Conservation (phyloP, 2,888 invertebrate genomes). For the Sesamia inferens region DNA sequence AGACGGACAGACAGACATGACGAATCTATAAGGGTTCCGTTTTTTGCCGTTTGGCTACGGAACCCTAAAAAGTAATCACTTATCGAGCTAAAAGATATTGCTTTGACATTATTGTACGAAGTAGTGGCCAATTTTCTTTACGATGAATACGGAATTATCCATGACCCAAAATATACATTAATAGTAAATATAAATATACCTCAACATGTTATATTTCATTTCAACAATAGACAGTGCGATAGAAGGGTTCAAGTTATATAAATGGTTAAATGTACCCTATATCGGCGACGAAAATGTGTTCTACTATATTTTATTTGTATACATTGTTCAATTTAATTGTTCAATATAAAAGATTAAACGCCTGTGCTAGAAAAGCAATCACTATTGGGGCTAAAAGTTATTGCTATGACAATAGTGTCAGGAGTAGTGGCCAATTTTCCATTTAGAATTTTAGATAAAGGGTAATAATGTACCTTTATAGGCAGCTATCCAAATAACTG, state of each 20-base stretch:
- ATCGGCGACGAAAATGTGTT: too few species aligned
- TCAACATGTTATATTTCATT: conserved; percentile 29
- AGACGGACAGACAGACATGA: too few species aligned
- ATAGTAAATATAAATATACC: neutral
- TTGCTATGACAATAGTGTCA: conserved; percentile 50
- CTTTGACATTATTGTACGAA: conserved; percentile 44
- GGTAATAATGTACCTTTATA: conserved; percentile 10
- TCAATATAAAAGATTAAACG: conserved; percentile 5
- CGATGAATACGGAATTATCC: neutral
- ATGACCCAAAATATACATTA: conserved; percentile 20
- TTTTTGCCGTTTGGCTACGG: too few species aligned
- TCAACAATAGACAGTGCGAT: conserved; percentile 12
- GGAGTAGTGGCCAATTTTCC: conserved; percentile 27
- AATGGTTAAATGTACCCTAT: conserved; percentile 20
- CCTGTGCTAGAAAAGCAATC: neutral
- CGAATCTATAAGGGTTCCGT: too few species aligned
- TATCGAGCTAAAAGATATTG: conserved; percentile 37
- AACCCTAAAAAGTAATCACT: conserved; percentile 1
- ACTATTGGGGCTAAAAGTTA: conserved; percentile 11
- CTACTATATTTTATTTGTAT: too few species aligned
- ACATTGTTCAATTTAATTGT: neutral
- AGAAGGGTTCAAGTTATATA: conserved; percentile 40
- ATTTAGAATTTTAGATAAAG: conserved; percentile 48
- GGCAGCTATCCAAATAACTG: too few species aligned
- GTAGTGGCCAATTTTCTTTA: conserved; percentile 6